These are phyloP conservation scores for Muschampia plurimacula DNA, from an alignment of 2,888 invertebrate species.

Conservation along the genomic window DNA sequence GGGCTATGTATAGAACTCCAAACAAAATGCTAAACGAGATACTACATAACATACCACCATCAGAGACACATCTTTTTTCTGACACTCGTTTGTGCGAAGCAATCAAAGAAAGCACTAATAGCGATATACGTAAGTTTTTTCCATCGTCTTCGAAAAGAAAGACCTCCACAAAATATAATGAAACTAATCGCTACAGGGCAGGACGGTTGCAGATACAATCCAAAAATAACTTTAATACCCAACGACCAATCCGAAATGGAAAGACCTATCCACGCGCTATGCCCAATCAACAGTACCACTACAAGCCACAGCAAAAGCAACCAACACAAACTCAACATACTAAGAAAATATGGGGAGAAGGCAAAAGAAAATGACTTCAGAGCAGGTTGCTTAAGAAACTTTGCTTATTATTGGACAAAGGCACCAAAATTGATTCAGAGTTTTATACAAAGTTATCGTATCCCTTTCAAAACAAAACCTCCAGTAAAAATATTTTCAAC, in stretches of 20 bases:
- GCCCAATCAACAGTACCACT: neutral
- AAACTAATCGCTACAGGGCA: neutral
- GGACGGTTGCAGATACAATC: neutral
- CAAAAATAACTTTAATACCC: neutral
- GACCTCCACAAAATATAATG: neutral
- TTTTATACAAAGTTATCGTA: neutral
- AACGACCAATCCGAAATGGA: neutral
- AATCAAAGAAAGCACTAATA: neutral
- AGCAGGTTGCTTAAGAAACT: neutral
- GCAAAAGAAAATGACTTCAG: slow-evolving; percentile 5
- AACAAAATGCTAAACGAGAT: neutral
- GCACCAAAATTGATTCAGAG: neutral
- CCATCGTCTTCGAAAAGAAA: neutral
- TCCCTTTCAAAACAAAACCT: neutral
- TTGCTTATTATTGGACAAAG: neutral
- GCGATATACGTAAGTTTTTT: neutral
- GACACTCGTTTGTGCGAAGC: neutral
- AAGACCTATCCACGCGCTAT: neutral
- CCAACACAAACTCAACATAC: neutral
- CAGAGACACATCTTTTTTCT: neutral
- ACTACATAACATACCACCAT: neutral
- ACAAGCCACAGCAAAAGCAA: slow-evolving; percentile 2
- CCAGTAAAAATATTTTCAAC: neutral
- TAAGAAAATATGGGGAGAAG: neutral
- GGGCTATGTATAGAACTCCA: neutral